Evolutionary conservation across 2,797 vertebrate species (phyloP).

Genomic region (Kryptopterus vitreolus): DNA sequence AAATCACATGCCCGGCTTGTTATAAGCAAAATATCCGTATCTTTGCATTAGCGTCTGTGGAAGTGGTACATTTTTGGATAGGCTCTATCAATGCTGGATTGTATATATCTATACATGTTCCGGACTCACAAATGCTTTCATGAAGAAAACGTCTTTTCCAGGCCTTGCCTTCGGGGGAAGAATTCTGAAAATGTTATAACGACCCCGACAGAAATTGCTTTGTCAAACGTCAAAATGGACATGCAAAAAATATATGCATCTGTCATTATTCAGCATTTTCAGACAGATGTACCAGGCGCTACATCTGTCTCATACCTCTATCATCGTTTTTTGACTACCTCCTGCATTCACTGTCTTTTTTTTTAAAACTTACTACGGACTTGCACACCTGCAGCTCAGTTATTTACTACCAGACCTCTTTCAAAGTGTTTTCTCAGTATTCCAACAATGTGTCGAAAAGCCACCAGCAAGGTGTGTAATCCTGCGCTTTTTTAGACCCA

Average conservation of each 20-base stretch:
- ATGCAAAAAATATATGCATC: neutral
- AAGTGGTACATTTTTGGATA: too few relatives aligned
- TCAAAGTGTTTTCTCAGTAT: neutral
- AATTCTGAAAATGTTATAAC: neutral
- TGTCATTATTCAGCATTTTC: neutral
- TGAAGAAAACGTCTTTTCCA: too few relatives aligned
- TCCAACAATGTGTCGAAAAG: conserved; percentile 25
- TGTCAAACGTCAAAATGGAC: too few relatives aligned
- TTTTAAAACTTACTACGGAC: neutral
- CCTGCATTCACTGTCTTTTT: neutral
- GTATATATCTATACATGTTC: too few relatives aligned
- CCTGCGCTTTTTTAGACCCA: conserved; percentile 24
- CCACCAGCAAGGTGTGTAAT: conserved; percentile 29
- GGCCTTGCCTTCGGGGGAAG: too few relatives aligned
- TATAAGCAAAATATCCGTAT: too few relatives aligned
- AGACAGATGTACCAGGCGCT: too few relatives aligned
- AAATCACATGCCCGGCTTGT: too few relatives aligned
- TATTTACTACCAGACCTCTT: conserved; percentile 16
- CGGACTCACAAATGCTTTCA: too few relatives aligned
- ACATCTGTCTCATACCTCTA: neutral
- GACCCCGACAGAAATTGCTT: neutral
- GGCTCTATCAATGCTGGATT: too few relatives aligned
- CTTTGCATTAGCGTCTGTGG: too few relatives aligned
- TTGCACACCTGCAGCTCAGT: conserved; percentile 12
- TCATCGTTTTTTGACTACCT: neutral